Evolutionary conservation across 2,113 vertebrate genomes (phyloP), one percentile per base, ranked within the genome.

Genomic region (Leptobrachium leishanense): DNA sequence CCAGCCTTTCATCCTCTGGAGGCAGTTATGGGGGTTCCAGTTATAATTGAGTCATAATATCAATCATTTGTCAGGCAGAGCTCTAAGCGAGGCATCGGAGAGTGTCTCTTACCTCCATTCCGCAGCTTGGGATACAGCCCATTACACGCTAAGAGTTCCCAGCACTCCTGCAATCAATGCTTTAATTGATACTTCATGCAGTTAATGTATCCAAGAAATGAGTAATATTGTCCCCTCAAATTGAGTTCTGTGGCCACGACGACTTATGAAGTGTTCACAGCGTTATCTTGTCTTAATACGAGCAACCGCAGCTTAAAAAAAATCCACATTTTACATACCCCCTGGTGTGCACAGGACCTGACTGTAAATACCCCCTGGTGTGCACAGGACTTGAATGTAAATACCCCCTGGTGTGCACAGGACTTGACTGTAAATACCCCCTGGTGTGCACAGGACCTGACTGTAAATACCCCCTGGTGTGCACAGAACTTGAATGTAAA

Each of bases 131-230:
- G 77, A 80, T 72, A 68, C 71, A 74, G 70, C 70, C 77, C 71
- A 80, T 80, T 80, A 74, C 77, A 59, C 71, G 12, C 77, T 74
- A 9, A 68, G 71, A 80, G 71, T 80, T 80, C 70, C 77, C 71
- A 80, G 77, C 77, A 74, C 77, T 80, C 12, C 76, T 68, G 71
- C 77, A 73, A 74, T 80, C 77, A 57, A 80, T 80, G 77, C 44
- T 74, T 72, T 80, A 80, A 80, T 80, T 80, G 77, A 74, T 80
- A 73, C 77, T 80, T 74, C 64, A 59, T 80, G 77, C 77, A 80
- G 71, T 80, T 80, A 80, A 74, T 74, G 71, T 80, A 74, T 68
- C 77, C 64, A 73, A 80, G 77, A 80, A 68, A 74, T 80, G 71
- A 80, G 50, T 68, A 74, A 80, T 79, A 59, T 68, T 64, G 41